phyloP scores from a whole-genome alignment of 2,113 vertebrate species.

The Peromyscus maniculatus region DNA sequence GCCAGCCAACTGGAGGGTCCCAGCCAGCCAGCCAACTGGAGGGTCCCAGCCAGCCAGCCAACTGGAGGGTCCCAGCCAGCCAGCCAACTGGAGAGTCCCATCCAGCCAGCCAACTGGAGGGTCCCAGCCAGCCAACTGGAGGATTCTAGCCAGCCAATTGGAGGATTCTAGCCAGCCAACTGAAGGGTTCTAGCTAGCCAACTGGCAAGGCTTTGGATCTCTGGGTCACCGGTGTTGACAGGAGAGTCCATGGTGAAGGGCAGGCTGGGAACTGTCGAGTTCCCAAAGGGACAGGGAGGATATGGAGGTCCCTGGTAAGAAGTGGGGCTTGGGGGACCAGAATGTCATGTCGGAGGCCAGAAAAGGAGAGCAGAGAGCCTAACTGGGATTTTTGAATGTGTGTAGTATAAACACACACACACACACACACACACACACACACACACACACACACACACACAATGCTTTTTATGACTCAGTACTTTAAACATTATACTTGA shows the following conservation, averaged over 20 bases:
- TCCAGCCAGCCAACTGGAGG: background rate
- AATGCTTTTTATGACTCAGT: background rate
- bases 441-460: no score
- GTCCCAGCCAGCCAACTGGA: background rate
- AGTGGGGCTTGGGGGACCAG: background rate
- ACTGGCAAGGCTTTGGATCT: background rate
- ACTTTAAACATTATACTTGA: conserved; percentile 1
- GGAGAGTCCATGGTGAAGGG: background rate
- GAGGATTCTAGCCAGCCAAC: background rate
- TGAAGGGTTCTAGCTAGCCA: no score
- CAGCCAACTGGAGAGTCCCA: background rate
- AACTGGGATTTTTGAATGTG: background rate
- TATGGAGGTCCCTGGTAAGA: background rate
- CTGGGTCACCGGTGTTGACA: background rate
- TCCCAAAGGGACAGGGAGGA: no score
- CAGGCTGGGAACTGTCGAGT: background rate
- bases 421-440: background rate
- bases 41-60: background rate
- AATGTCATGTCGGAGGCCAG: background rate
- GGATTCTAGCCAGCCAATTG: no score
- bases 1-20: background rate
- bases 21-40: background rate
- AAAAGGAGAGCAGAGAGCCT: background rate
- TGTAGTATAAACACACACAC: background rate
- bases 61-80: background rate